These are phyloP conservation scores for Misgurnus anguillicaudatus DNA, from an alignment of 2,113 vertebrate species.

Conservation along the genomic window DNA sequence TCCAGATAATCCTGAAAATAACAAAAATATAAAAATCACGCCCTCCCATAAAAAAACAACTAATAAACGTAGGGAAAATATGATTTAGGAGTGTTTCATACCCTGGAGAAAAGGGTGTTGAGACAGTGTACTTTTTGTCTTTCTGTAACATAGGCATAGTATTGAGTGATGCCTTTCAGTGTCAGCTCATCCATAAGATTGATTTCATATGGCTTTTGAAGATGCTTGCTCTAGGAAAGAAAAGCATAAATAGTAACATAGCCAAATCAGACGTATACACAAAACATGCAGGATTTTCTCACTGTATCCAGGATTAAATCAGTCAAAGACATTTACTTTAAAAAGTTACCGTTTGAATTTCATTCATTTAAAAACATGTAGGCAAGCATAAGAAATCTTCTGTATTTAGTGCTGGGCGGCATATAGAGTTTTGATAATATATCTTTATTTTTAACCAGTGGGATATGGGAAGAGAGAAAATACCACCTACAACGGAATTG, in stretches of 20 bases:
- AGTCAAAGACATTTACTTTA: neutral
- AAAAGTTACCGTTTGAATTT: too few species aligned
- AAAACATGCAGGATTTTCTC: neutral
- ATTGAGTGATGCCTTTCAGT: constrained; percentile 82
- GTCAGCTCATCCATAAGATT: constrained; percentile 83
- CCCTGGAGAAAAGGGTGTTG: constrained; percentile 81
- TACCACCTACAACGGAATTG: too few species aligned
- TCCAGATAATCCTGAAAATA: neutral
- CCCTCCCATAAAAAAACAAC: neutral
- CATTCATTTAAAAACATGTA: too few species aligned
- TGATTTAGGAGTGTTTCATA: constrained; percentile 48
- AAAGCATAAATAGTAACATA: neutral
- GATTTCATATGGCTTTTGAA: constrained; percentile 80
- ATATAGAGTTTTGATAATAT: too few species aligned
- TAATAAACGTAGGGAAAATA: neutral
- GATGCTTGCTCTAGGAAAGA: constrained; percentile 69
- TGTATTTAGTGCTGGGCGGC: too few species aligned
- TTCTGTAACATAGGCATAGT: constrained; percentile 80
- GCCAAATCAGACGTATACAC: neutral
- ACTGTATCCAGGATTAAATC: neutral
- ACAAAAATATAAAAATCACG: neutral
- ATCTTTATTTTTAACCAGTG: too few species aligned
- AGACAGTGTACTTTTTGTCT: constrained; percentile 82
- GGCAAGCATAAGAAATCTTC: too few species aligned
- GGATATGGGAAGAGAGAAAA: too few species aligned